Evolutionary conservation across 1,140 invertebrate genomes (phyloP).

Genomic region (Formica exsecta): DNA sequence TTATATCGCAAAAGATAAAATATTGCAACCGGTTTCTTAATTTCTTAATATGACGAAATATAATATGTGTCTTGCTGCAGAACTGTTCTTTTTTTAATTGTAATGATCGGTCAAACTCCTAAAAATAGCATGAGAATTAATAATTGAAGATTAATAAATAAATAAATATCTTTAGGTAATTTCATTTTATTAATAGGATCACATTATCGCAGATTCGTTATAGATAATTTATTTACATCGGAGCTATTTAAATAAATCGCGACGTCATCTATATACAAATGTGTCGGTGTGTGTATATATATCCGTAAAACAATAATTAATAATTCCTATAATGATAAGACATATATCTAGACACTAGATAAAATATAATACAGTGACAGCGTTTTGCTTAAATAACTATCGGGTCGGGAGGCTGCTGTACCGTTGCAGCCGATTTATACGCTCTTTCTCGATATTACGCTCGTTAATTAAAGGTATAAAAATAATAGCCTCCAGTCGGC

Average conservation of each 20-base stretch:
- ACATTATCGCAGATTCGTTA: constrained; percentile 80
- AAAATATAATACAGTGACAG: constrained; percentile 76
- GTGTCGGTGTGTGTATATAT: constrained; percentile 57
- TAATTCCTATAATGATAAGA: constrained; percentile 46
- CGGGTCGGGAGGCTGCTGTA: constrained; percentile 68
- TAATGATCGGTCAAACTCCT: background rate
- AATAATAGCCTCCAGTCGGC: constrained; percentile 84
- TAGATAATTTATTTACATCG: constrained; percentile 81
- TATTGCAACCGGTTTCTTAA: background rate
- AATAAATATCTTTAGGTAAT: constrained; percentile 65
- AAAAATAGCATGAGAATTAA: background rate
- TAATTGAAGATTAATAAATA: constrained; percentile 9
- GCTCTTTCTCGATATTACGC: constrained; percentile 59
- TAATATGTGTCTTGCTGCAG: background rate
- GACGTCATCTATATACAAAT: constrained; percentile 75
- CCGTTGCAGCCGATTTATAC: constrained; percentile 51
- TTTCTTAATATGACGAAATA: background rate
- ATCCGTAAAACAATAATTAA: constrained; percentile 67
- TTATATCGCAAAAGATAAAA: background rate
- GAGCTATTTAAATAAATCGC: constrained; percentile 81
- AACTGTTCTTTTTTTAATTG: background rate
- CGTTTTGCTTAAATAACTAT: constrained; percentile 55
- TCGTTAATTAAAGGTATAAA: constrained; percentile 81
- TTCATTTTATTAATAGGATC: constrained; percentile 81
- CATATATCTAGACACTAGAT: constrained; percentile 64